Percentiles rank a stretch among this genome's conserved stretches.
phyloP scores from a whole-genome alignment of 2,888 invertebrate species.

The Dryococelus australis region DNA sequence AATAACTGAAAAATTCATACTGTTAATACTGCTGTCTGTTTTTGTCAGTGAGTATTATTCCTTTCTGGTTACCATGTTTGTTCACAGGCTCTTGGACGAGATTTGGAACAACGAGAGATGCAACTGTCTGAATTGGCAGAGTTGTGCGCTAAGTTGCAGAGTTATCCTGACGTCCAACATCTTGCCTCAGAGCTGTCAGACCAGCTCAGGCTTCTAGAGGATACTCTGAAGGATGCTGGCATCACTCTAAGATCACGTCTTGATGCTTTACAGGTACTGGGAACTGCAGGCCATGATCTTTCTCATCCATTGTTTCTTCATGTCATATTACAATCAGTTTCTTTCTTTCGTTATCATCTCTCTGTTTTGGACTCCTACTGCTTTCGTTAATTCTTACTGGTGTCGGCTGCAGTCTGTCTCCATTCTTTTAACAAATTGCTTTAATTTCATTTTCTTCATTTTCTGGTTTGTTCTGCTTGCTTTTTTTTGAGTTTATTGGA shows the following conservation, averaged over 20 bases:
- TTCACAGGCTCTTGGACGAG: constrained; percentile 53
- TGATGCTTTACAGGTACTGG: constrained; percentile 46
- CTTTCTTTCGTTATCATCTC: background rate
- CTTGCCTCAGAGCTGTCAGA: constrained; percentile 56
- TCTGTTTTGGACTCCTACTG: background rate
- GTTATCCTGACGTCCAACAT: constrained; percentile 60
- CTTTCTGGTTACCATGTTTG: background rate
- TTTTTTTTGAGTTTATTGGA: background rate
- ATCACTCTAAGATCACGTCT: constrained; percentile 43
- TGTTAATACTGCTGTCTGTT: background rate
- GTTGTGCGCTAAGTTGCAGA: constrained; percentile 61
- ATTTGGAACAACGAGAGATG: constrained; percentile 60
- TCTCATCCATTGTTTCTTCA: background rate
- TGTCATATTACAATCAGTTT: constrained; percentile 29
- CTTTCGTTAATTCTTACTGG: constrained; percentile 11
- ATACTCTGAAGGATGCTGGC: constrained; percentile 41
- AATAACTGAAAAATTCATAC: background rate
- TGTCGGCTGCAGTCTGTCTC: background rate
- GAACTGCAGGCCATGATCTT: background rate
- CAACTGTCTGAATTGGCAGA: constrained; percentile 60
- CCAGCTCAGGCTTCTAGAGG: constrained; percentile 44
- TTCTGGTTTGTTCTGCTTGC: constrained; percentile 1
- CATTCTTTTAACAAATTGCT: background rate
- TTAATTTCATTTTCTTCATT: constrained; percentile 16
- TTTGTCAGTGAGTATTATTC: background rate